Base-by-base conservation (phyloP, 2,888 invertebrate genomes). In the Cerastis rubricosa region DNA sequence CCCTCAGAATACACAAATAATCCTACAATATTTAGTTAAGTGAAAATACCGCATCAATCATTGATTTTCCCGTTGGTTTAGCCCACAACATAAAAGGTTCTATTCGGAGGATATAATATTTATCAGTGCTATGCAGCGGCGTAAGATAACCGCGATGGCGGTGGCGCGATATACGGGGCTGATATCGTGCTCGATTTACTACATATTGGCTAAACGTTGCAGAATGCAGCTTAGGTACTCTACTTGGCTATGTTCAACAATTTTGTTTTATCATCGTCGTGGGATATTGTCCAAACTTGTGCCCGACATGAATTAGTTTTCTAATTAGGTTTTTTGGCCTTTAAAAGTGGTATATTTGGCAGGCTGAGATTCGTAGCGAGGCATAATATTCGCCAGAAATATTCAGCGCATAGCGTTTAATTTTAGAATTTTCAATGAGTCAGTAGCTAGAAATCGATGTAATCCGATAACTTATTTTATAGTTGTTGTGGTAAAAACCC, bases 131-230 rank as follows among this genome's bases (percentile, higher is more conserved):
- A 47, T 82, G 78, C 88, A 87, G 74, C 81, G 78, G 71, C 80
- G 69, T 67, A 47, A 81, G 88, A 88, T 88, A 87, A 87, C 78
- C 40, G 80, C 83, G 78, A 85, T 61, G 61, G 73, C 82, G 80
- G 71, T 80, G 67, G 71, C 25, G 79, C 83, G 78, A 85, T 81
- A 82, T 70, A 82, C 78, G 74, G 75, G 74, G 74, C 63, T 76
- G 81, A 79, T 87, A 87, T 84, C 85, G 65, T 47, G 40, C 69
- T 70, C 70, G 81, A 87, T 88, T 88, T 85, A 85, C 83, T 84
- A 85, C 80, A 81, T 84, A 85, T 84, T 88, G 84, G 80, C 70
- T 57, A 70, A 54, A 69, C 71, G 54, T 71, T 78, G 83, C 79
- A 80, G 70, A 69, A 59, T 81, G 80, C 81, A 86, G 75, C 65